Evolutionary conservation across 1,140 invertebrate genomes (phyloP), one percentile per base, ranked within the genome.

Genomic region (Planococcus citri): DNA sequence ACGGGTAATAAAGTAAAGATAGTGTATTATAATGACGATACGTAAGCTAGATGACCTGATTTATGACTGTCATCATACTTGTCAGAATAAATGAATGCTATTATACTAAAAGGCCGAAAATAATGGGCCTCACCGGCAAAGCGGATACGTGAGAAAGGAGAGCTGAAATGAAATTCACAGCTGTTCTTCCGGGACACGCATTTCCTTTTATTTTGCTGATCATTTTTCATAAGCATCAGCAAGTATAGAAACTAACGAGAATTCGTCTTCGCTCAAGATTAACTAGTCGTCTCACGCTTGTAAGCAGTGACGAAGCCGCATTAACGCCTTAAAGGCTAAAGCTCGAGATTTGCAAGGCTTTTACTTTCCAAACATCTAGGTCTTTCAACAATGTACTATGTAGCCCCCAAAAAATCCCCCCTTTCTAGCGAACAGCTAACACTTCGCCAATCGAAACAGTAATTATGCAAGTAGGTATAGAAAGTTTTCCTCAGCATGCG

Each of bases 31-130:
- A 20, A 64, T 64, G 21, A 64, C 60, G 60, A 64, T 64, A 64
- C 22, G 60, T 25, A 10, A 20, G 25, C 60, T 64, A 20, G 60
- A 64, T 64, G 60, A 64, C 60, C 60, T 64, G 60, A 64, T 64
- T 64, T 64, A 64, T 64, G 60, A 64, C 60, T 64, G 60, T 64
- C 60, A 64, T 64, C 60, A 64, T 27, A 64, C 60, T 64, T 64
- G 60, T 64, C 60, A 64, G 60, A 24, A 64, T 64, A 64, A 64
- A 64, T 64, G 60, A 64, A 64, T 27, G 60, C 60, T 64, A 64
- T 64, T 64, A 64, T 25, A 64, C 60, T 64, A 64, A 64, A 64
- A 64, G 60, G 60, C 60, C 60, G 60, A 64, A 27, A 64, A 64
- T 64, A 64, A 64, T 64, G 60, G 22, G 60, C 60, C 60, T 24